Percentiles rank a stretch among this genome's conserved stretches.
These are phyloP conservation scores for Lineus longissimus DNA, from an alignment of 1,140 invertebrate species.

Conservation along the genomic window DNA sequence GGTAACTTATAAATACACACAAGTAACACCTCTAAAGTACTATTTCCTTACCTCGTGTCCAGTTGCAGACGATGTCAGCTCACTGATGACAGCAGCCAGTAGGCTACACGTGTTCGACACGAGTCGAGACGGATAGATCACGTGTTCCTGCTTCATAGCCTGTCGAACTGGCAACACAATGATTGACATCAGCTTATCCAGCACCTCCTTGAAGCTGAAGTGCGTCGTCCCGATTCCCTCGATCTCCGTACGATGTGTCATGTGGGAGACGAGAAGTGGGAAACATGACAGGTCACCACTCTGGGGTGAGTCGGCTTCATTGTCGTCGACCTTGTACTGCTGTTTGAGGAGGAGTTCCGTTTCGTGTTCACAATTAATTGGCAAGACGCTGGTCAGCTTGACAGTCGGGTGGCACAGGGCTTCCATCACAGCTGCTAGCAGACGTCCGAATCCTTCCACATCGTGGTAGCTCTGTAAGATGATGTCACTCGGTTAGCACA, in stretches of 20 bases:
- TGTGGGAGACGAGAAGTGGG: constrained; percentile 76
- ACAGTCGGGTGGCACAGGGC: constrained; percentile 75
- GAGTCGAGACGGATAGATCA: constrained; percentile 61
- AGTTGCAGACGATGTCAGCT: constrained; percentile 75
- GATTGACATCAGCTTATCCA: constrained; percentile 77
- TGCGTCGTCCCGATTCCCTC: constrained; percentile 51
- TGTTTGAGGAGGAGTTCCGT: constrained; percentile 50
- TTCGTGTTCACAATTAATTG: constrained; percentile 60
- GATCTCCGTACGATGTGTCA: constrained; percentile 69
- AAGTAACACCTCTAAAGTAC: no score
- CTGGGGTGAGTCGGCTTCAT: constrained; percentile 46
- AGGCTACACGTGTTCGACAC: constrained; percentile 82
- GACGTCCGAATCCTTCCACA: constrained; percentile 59
- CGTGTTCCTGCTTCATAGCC: constrained; percentile 61
- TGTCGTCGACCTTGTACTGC: constrained; percentile 56
- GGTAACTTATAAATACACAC: no score
- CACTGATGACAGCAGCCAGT: constrained; percentile 78
- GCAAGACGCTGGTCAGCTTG: constrained; percentile 73
- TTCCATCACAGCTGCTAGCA: constrained; percentile 76
- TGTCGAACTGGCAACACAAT: constrained; percentile 73
- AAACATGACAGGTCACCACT: constrained; percentile 69
- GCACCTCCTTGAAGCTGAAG: constrained; percentile 80
- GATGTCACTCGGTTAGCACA: no score
- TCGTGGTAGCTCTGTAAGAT: constrained; percentile 51
- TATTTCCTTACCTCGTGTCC: constrained; percentile 56